These are phyloP conservation scores for Hyles lineata DNA, from an alignment of 2,888 invertebrate species.

Conservation along the genomic window DNA sequence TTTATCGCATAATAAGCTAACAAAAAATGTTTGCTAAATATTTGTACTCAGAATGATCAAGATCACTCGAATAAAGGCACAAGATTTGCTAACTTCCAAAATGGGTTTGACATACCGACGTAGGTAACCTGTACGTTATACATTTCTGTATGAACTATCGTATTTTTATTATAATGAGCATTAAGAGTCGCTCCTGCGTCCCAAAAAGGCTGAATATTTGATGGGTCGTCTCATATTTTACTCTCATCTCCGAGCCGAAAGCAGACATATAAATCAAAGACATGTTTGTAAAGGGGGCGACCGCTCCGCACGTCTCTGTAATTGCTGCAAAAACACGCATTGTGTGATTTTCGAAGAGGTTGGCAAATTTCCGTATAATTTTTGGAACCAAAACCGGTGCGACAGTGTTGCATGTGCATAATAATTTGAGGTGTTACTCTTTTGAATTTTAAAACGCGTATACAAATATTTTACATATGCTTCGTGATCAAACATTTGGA, in stretches of 20 bases:
- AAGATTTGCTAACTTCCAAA: conserved; percentile 58
- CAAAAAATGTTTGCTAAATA: neutral
- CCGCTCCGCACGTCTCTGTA: conserved; percentile 76
- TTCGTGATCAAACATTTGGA: neutral
- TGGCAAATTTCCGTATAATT: conserved; percentile 81
- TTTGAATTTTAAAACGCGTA: conserved; percentile 30
- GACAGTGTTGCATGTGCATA: conserved; percentile 16
- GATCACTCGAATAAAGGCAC: conserved; percentile 30
- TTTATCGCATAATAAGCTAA: no score
- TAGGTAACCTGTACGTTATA: conserved; percentile 56
- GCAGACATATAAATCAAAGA: conserved; percentile 82
- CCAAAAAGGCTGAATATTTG: conserved; percentile 80
- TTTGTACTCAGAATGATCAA: conserved; percentile 28
- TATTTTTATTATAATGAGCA: conserved; percentile 82
- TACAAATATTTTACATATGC: neutral
- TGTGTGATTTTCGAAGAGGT: conserved; percentile 77
- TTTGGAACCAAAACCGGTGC: conserved; percentile 36
- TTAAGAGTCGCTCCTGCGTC: conserved; percentile 69
- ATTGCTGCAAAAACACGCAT: conserved; percentile 81
- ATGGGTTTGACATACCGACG: conserved; percentile 59
- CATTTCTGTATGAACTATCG: conserved; percentile 76
- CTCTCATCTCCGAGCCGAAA: conserved; percentile 67
- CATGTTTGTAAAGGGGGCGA: conserved; percentile 73
- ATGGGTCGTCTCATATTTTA: conserved; percentile 80
- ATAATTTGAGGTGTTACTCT: conserved; percentile 30